Evolutionary conservation across 2,888 invertebrate species (phyloP).

Genomic region (Tineola bisselliella): DNA sequence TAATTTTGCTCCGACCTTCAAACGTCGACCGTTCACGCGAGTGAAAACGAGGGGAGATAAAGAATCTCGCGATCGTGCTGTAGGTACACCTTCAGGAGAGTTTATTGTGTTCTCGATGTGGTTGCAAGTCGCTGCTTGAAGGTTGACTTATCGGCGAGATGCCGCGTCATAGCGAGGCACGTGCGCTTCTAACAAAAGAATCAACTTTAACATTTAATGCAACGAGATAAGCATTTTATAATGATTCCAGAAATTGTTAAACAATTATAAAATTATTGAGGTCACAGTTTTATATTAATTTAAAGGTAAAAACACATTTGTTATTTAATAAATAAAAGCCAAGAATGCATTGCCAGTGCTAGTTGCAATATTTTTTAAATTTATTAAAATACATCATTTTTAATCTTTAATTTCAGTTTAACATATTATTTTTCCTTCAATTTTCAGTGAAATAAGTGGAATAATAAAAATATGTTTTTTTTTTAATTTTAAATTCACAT

Average conservation of each 20-base stretch:
- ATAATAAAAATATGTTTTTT: too few relatives aligned
- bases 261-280: neutral
- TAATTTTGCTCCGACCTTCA: constrained; percentile 62
- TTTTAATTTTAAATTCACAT: too few relatives aligned
- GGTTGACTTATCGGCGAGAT: constrained; percentile 3
- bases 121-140: neutral
- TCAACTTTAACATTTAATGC: constrained; percentile 6
- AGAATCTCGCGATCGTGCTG: constrained; percentile 31
- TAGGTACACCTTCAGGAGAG: constrained; percentile 7
- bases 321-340: too few relatives aligned
- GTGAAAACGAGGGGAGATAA: constrained; percentile 62
- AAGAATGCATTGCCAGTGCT: too few relatives aligned
- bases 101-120: neutral
- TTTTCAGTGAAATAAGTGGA: too few relatives aligned
- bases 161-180: constrained; percentile 4
- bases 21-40: constrained; percentile 52
- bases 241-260: neutral
- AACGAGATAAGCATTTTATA: neutral
- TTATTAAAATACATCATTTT: too few relatives aligned
- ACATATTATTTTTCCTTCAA: too few relatives aligned
- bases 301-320: too few relatives aligned
- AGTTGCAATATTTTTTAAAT: too few relatives aligned
- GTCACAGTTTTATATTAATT: neutral
- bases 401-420: too few relatives aligned
- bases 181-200: neutral